A percentile compares a stretch with the other conserved stretches of the same genome.
These are phyloP conservation scores for Denticeps clupeoides DNA, from an alignment of 2,797 vertebrate genomes.

Conservation along the genomic window DNA sequence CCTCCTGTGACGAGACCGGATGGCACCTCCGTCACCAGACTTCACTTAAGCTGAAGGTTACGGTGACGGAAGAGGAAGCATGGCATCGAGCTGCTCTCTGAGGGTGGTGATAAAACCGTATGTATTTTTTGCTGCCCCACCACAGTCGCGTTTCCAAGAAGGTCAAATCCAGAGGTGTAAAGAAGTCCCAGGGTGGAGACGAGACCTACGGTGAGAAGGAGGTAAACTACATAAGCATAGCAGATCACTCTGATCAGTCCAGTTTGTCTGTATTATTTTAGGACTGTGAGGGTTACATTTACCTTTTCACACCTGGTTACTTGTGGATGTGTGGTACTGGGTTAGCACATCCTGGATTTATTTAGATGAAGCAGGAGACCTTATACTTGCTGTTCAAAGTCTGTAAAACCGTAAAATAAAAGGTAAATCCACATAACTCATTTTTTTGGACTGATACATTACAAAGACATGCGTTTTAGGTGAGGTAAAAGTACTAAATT, in stretches of 20 bases:
- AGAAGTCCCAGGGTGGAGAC: constrained; percentile 13
- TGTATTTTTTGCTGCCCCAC: too few species aligned
- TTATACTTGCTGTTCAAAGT: constrained; percentile 1
- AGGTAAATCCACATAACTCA: constrained; percentile 1
- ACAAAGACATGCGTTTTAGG: not conserved
- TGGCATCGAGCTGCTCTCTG: constrained; percentile 3
- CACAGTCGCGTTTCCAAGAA: too few species aligned
- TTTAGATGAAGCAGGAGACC: not conserved
- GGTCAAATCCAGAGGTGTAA: constrained; percentile 20
- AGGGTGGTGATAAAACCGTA: not conserved
- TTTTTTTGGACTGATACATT: too few species aligned
- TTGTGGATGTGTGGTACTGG: constrained; percentile 2
- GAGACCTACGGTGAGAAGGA: constrained; percentile 37
- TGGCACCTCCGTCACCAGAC: constrained; percentile 45
- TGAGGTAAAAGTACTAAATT: not conserved
- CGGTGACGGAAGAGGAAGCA: constrained; percentile 14
- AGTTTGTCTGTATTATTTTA: constrained; percentile 15
- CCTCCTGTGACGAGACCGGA: constrained; percentile 36
- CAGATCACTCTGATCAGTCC: too few species aligned
- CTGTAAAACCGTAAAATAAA: too few species aligned
- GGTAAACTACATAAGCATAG: too few species aligned
- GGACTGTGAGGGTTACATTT: too few species aligned
- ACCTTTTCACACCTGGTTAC: too few species aligned
- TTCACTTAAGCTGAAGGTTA: too few species aligned
- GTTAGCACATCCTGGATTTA: too few species aligned